Conservation (phyloP, 2,888 invertebrate genomes). For the Tineola bisselliella region DNA sequence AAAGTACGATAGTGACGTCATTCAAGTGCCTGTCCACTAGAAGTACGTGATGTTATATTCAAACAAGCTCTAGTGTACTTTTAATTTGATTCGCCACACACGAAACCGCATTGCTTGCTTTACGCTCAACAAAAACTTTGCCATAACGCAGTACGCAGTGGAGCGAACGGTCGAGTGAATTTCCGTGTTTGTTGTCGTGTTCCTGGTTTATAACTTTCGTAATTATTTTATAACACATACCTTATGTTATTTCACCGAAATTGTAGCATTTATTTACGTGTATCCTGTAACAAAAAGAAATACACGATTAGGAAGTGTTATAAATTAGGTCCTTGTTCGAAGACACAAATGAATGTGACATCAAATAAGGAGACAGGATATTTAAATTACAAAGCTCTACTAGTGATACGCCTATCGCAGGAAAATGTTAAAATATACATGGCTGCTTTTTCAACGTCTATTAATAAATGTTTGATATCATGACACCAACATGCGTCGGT, state of each 20-base stretch:
- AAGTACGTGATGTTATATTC: not conserved
- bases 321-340: conserved; percentile 1
- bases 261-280: conserved; percentile 1
- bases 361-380: conserved; percentile 1
- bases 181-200: conserved; percentile 7
- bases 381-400: conserved; percentile 7
- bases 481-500: not conserved
- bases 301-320: not conserved
- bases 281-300: conserved; percentile 2
- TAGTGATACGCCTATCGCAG: not conserved
- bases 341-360: not conserved
- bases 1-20: conserved; percentile 22
- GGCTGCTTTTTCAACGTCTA: not conserved
- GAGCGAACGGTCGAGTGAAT: conserved; percentile 2
- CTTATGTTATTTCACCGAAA: not conserved
- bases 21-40: not conserved
- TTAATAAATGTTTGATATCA: not conserved
- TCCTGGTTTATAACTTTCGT: conserved; percentile 1
- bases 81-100: conserved; percentile 2
- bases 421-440: not conserved
- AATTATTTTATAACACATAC: conserved; percentile 5
- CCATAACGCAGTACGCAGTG: not conserved
- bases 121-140: not conserved
- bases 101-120: not conserved
- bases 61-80: not conserved